Conservation (phyloP, 2,797 vertebrate genomes). For the Phoebastria nigripes region DNA sequence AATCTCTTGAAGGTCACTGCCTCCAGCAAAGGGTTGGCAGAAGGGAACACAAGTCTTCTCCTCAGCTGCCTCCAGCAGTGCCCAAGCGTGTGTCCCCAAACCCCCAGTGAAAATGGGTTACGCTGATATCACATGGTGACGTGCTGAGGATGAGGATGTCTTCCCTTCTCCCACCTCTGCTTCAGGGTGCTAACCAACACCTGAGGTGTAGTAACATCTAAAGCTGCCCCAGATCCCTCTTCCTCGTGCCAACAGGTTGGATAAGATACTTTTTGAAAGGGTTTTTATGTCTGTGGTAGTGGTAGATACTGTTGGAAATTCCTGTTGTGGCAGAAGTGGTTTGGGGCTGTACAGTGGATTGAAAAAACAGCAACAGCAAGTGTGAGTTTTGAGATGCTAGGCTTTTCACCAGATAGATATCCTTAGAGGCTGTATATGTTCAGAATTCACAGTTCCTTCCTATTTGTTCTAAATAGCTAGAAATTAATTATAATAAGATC, state of each 20-base stretch:
- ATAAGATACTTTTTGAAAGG: neutral
- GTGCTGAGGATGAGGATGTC: neutral
- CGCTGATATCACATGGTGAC: neutral
- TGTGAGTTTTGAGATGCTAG: neutral
- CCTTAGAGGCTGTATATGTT: neutral
- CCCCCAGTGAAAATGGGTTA: neutral
- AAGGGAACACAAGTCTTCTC: neutral
- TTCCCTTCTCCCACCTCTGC: neutral
- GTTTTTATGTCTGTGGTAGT: neutral
- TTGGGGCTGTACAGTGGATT: neutral
- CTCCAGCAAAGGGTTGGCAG: neutral
- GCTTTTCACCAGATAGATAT: neutral
- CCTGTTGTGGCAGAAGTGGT: neutral
- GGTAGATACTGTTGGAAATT: neutral
- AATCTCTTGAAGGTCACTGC: neutral
- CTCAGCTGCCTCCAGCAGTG: neutral
- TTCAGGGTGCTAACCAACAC: neutral
- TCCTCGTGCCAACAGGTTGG: neutral
- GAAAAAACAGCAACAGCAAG: neutral
- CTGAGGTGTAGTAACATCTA: neutral
- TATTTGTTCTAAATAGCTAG: neutral
- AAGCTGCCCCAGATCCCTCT: neutral
- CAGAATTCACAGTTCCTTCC: neutral
- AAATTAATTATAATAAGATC: neutral
- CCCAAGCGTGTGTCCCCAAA: fast-evolving